phyloP scores from a whole-genome alignment of 2,797 vertebrate species.

The Pelobates cultripes region DNA sequence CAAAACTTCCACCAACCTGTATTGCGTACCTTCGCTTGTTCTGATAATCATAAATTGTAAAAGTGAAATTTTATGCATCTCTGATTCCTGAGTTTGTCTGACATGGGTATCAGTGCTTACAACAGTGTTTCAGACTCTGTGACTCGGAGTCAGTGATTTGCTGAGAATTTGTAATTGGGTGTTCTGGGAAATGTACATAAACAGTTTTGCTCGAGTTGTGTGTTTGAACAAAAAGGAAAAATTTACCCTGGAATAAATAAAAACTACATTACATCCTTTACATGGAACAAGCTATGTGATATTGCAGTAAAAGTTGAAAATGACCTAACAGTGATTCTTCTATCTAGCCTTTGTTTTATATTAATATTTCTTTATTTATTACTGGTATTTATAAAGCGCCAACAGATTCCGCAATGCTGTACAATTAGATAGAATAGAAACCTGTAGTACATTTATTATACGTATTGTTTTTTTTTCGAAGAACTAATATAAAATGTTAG shows the following conservation, averaged over 20 bases:
- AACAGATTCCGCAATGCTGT: no score
- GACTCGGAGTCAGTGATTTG: slow-evolving; percentile 17
- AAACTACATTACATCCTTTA: no score
- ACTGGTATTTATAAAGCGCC: no score
- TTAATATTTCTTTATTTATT: no score
- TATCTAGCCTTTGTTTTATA: neutral
- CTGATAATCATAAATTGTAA: slow-evolving; percentile 7
- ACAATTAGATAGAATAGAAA: no score
- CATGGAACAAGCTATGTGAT: no score
- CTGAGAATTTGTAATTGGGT: slow-evolving; percentile 39
- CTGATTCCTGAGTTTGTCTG: neutral
- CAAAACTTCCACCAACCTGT: neutral
- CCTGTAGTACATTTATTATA: no score
- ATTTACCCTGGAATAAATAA: no score
- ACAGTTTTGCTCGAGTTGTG: neutral
- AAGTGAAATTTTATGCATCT: neutral
- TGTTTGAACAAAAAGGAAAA: neutral
- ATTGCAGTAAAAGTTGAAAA: neutral
- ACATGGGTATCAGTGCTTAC: slow-evolving; percentile 18
- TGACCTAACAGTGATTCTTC: neutral
- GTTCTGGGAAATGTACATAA: slow-evolving; percentile 7
- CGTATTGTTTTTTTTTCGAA: neutral
- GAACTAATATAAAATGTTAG: neutral
- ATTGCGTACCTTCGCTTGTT: neutral
- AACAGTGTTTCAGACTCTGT: slow-evolving; percentile 8